Evolutionary conservation across 1,140 invertebrate species (phyloP), one percentile per base, ranked within the genome.

Genomic region (Drosophila bifasciata): DNA sequence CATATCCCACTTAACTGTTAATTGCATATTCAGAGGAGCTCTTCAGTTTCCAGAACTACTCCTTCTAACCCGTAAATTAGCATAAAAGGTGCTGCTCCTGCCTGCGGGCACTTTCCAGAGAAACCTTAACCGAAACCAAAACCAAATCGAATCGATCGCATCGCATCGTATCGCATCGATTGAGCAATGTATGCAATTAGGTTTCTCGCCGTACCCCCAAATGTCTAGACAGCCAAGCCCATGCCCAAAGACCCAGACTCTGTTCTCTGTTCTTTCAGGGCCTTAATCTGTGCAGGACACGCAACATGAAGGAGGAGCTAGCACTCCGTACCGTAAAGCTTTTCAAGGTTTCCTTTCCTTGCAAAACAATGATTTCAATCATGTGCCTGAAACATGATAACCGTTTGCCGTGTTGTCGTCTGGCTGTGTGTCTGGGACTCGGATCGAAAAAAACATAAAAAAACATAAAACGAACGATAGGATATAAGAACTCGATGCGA

Each of bases 351-450:
- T 57, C 45, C 66, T 13, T 36, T 36, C 11, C 32, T 36, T 36
- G 11, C 32, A 69, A 69, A 67, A 50, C 75, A 64, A 72, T 73
- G 73, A 73, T 76, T 86, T 81, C 59, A 88, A 88, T 88, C 83
- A 86, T 86, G 83, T 52, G 83, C 75, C 66, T 83, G 83, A 88
- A 88, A 88, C 83, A 88, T 88, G 83, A 88, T 88, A 88, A 86
- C 80, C 50, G 71, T 70, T 79, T 13, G 32, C 32, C 32, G 32
- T 36, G 32, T 36, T 36, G 32, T 36, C 32, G 44, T 40, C 44
- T 53, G 41, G 15, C 46, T 60, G 50, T 39, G 41, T 17, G 52
- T 70, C 52, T 70, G 64, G 32, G 44, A 9, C 39, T 69, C 44
- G 32, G 32, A 36, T 36, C 32, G 11, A 52, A 53, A 49, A 50